These are phyloP conservation scores for Noturus placidus DNA, from an alignment of 2,113 vertebrate genomes.

Conservation along the genomic window DNA sequence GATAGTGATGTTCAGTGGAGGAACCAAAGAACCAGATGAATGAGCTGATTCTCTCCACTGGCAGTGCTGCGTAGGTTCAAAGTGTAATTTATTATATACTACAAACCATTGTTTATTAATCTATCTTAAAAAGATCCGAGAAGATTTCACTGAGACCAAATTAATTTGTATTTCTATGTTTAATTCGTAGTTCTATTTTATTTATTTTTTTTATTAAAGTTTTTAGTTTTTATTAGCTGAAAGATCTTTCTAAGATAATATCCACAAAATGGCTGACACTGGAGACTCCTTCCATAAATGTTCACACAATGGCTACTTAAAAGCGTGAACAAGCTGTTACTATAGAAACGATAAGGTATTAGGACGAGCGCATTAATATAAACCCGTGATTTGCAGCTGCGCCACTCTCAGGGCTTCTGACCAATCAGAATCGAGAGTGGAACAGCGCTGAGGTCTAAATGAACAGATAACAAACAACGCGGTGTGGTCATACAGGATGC, in stretches of 20 bases:
- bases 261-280: not conserved
- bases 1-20: not conserved
- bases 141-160: not conserved
- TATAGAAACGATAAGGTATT: not conserved
- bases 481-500: constrained; percentile 22
- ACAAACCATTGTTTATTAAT: not conserved
- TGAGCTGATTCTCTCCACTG: constrained; percentile 1
- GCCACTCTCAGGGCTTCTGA: not conserved
- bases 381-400: not conserved
- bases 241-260: not conserved
- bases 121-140: not conserved
- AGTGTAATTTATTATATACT: not conserved
- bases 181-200: not conserved
- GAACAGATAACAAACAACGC: constrained; percentile 21
- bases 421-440: not conserved
- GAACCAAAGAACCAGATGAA: not conserved
- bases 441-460: not conserved
- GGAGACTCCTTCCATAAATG: not conserved
- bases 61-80: not conserved
- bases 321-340: not conserved
- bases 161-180: not conserved
- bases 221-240: not conserved
- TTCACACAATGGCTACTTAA: not conserved
- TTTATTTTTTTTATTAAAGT: no score
- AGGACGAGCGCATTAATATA: not conserved